Base-by-base conservation (phyloP, 2,888 invertebrate genomes). In the Tenthredo mesomela region DNA sequence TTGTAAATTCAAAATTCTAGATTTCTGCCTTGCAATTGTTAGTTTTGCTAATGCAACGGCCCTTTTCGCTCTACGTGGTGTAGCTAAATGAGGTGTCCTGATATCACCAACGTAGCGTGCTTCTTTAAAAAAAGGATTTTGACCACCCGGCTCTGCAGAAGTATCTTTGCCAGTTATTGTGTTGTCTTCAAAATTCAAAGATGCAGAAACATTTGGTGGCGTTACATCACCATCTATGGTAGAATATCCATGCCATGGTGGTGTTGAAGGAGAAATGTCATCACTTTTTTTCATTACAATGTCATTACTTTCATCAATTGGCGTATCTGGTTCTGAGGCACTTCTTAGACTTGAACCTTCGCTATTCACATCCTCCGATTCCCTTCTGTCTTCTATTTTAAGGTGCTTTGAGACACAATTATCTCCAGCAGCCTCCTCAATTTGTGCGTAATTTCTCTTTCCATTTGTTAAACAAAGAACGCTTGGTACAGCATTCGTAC, bases 71-170 rank as follows among this genome's bases (percentile, higher is more conserved):
- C 21, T 1, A 43, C 43, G 21, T 43, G 73, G 73, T 10, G 73
- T 73, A 73, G 73, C 43, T 40, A 73, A 40, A 73, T 73, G 73
- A 73, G 73, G 21, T 40, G 73, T 40, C 43, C 18, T 37, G 18
- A 73, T 73, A 73, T 73, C 73, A 33, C 73, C 73, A n/a, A 73
- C 25, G n/a, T 73, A 73, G 40, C 73, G 43, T 47, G 75, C 15
- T 75, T 75, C 75, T 75, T 75, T 7, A 2, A 47, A 75, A 18
- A 47, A 75, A 25, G 18, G 15, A 70, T 21, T 47, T 47, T 75
- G 43, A 10, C n/a, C 29, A 21, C 47, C 9, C 43, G 47, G n/a
- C 25, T 25, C n/a, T 40, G 21, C 7, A 75, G 21, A 75, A 75
- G 25, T 75, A 75, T 12, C 15, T 75, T n/a, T 29, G 75, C 25